Base-by-base conservation (phyloP, 2,888 invertebrate genomes). In the Microchrysa polita region DNA sequence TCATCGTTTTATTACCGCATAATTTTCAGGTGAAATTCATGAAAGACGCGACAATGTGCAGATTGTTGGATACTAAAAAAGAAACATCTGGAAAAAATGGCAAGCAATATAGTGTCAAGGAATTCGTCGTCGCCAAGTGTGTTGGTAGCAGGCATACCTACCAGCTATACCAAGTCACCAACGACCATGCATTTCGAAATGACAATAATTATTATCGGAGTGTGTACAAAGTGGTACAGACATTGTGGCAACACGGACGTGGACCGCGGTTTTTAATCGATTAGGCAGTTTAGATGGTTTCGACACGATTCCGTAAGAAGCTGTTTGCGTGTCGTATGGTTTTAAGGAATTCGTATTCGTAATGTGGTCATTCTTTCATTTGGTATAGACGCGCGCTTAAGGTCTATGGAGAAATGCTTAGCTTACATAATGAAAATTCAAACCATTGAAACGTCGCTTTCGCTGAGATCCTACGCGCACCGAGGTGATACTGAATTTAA, bases 241-340 rank as follows among this genome's bases (percentile, higher is more conserved):
- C 12, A 44, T 18, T 55, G n/a, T n/a, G 57, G 55, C 34, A 44
- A 12, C 53, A 14, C 9, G 69, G 57, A 34, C 27, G 27, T 7
- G 7, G 27, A 34, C 27, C n/a, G 4, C 40, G 18, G 44, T 55
- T 7, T 48, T 57, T 57, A 69, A 69, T 69, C 69, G 69, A 40
- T 69, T 69, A 69, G 34, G 55, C 69, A 69, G 55, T 55, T 69
- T 55, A 69, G 55, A 57, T 69, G 42, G 55, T 69, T 42, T 55
- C 20, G 20, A 40, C 2, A 20, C 14, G 16, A 18, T 16, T 57
- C 10, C n/a, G 20, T 52, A 57, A 57, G 55, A 57, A 69, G 69
- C 69, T 55, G 57, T 55, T 69, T 69, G 69, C 69, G 69, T 69
- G 69, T 57, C 69, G 20, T 69, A 69, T 57, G 55, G 69, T 16